Evolutionary conservation across 2,113 vertebrate species (phyloP), one percentile per base, ranked within the genome.

Genomic region (Hemibates koningsi): DNA sequence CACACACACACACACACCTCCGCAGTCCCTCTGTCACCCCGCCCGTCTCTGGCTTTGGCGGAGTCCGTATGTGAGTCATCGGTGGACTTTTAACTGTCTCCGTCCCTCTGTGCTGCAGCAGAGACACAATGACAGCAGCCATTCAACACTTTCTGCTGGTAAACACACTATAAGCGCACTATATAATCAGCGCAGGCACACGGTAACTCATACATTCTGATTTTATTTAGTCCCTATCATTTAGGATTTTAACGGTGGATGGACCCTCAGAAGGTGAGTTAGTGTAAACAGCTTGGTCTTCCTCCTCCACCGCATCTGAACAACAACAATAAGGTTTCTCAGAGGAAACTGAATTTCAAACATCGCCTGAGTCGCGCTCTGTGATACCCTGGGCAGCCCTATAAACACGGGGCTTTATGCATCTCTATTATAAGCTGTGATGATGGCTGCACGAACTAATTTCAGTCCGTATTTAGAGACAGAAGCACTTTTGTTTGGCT

Each of bases 61-160:
- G 93, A 93, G 94, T 89, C 93, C 79, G 81, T 89, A 78, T 86
- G 91, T 97, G 96, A 97, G 94, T 97, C 96, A 97, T 96, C 92
- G 52, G 66, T 66, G 86, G 93, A 92, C 82, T 90, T 78, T 93
- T 82, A 94, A 93, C 92, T 13, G 87, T 86, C 78, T 92, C 88
- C 56, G 82, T 91, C 82, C 79, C 90, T 89, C 82, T 32, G 59
- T 87, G 81, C 87, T 61, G 93, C 92, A 93, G 93, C 88, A 89
- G 73, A 91, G 61, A 90, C 81, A 61, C 89, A 85, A 29, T n/a
- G 53, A 79, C 66, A 82, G 11, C 86, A 68, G 24, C 50, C 50
- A 29, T 29, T 43, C 41, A 80, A 41, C 78, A 13, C 27, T n/a
- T 45, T 38, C 19, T 19, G 50, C 4, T 34, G 45, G 73, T 78